Percentiles rank a stretch among this genome's conserved stretches.
These are phyloP conservation scores for Phenacoccus solenopsis DNA, from an alignment of 1,140 invertebrate species.

Conservation along the genomic window DNA sequence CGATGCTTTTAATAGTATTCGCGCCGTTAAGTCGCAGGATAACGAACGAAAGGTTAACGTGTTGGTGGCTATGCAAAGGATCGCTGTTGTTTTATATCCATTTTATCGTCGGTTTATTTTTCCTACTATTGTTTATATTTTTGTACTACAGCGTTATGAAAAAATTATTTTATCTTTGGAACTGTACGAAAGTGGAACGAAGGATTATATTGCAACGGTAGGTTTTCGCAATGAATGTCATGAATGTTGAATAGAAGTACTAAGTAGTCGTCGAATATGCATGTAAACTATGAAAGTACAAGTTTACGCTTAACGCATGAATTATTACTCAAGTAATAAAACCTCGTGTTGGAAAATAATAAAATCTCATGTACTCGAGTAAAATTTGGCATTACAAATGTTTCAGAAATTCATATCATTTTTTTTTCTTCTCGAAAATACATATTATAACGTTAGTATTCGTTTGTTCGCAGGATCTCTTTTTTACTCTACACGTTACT, in stretches of 20 bases:
- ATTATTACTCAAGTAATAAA: too few relatives aligned
- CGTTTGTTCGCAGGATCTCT: not conserved
- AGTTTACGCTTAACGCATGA: not conserved
- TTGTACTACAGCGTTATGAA: constrained; percentile 15
- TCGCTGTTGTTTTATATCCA: constrained; percentile 13
- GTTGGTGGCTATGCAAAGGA: constrained; percentile 14
- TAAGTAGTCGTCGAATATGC: not conserved
- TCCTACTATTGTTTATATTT: constrained; percentile 2
- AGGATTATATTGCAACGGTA: constrained; percentile 5
- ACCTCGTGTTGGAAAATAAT: too few relatives aligned
- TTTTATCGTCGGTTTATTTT: constrained; percentile 8
- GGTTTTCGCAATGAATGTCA: not conserved
- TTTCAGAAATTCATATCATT: not conserved
- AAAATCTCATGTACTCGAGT: too few relatives aligned
- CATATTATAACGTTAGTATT: not conserved
- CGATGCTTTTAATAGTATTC: constrained; percentile 4
- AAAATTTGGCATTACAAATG: not conserved
- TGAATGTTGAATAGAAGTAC: not conserved
- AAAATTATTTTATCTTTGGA: constrained; percentile 10
- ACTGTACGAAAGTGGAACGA: not conserved
- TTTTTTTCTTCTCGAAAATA: not conserved
- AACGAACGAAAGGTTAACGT: not conserved
- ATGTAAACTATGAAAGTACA: not conserved
- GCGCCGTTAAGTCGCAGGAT: constrained; percentile 5
- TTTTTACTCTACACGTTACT: not conserved